Conservation (phyloP, 1,140 invertebrate species). For the Calephelis nemesis region DNA sequence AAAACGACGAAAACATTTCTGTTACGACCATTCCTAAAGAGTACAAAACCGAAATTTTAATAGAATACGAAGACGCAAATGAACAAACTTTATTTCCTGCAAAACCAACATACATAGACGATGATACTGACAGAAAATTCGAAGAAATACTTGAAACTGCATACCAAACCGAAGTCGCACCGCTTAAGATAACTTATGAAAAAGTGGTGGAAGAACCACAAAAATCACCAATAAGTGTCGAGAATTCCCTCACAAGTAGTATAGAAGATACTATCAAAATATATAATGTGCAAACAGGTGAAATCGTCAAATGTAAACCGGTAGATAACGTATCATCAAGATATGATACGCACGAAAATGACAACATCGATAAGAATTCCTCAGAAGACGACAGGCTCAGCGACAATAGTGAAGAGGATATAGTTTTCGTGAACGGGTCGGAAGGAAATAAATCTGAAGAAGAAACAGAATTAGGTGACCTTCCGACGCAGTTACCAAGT, state of each 20-base stretch:
- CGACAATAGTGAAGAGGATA: conserved; percentile 41
- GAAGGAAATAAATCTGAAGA: conserved; percentile 37
- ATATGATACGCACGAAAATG: conserved; percentile 50
- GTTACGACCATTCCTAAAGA: conserved; percentile 52
- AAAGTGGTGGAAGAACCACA: conserved; percentile 40
- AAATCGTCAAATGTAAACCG: conserved; percentile 71
- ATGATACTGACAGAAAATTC: conserved; percentile 65
- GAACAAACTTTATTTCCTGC: conserved; percentile 57
- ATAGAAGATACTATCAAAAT: conserved; percentile 76
- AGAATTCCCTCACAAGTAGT: conserved; percentile 65
- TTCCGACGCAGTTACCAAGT: conserved; percentile 62
- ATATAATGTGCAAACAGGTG: conserved; percentile 75
- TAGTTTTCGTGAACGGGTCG: conserved; percentile 34
- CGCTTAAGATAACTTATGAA: conserved; percentile 32
- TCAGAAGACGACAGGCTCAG: conserved; percentile 49
- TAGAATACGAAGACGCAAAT: conserved; percentile 64
- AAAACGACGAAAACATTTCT: conserved; percentile 53
- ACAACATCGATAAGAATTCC: conserved; percentile 62
- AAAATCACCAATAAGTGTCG: conserved; percentile 54
- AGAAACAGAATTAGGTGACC: conserved; percentile 49
- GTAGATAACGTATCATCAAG: conserved; percentile 72
- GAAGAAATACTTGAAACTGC: conserved; percentile 64
- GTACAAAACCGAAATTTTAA: conserved; percentile 58
- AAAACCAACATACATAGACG: conserved; percentile 52
- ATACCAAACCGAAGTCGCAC: conserved; percentile 36